Evolutionary conservation across 2,888 invertebrate genomes (phyloP).

Genomic region (Pantelozetes paolii): DNA sequence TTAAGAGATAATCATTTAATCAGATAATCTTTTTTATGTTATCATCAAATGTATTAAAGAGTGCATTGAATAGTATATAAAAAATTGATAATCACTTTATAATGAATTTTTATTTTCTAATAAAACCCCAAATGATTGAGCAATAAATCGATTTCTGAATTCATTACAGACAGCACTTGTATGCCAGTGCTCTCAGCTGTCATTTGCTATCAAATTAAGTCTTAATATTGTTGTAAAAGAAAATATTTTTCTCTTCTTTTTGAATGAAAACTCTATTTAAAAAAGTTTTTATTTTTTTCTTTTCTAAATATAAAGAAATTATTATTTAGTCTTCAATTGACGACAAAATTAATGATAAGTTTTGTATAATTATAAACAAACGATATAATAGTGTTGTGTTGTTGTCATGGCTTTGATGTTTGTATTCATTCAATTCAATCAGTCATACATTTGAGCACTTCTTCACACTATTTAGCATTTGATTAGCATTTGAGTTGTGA

Average conservation of each 20-base stretch:
- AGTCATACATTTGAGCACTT: neutral
- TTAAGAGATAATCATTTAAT: no score
- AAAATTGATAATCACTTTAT: neutral
- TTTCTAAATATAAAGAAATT: no score
- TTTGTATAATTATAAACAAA: neutral
- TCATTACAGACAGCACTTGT: no score
- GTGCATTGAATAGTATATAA: neutral
- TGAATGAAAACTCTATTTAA: no score
- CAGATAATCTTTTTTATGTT: no score
- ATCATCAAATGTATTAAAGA: neutral
- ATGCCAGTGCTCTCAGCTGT: neutral
- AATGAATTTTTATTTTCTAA: conserved; percentile 4
- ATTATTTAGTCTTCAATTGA: neutral
- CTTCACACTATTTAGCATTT: neutral
- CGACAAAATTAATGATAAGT: neutral
- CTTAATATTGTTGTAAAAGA: neutral
- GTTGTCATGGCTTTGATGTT: conserved; percentile 16
- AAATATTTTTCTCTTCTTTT: no score
- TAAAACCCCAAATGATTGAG: neutral
- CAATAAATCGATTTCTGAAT: neutral
- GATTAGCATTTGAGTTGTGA: neutral
- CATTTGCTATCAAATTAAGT: neutral
- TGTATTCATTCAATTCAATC: neutral
- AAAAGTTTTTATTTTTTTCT: no score
- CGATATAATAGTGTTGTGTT: neutral